phyloP scores from a whole-genome alignment of 2,113 vertebrate species.

The Athene noctua region DNA sequence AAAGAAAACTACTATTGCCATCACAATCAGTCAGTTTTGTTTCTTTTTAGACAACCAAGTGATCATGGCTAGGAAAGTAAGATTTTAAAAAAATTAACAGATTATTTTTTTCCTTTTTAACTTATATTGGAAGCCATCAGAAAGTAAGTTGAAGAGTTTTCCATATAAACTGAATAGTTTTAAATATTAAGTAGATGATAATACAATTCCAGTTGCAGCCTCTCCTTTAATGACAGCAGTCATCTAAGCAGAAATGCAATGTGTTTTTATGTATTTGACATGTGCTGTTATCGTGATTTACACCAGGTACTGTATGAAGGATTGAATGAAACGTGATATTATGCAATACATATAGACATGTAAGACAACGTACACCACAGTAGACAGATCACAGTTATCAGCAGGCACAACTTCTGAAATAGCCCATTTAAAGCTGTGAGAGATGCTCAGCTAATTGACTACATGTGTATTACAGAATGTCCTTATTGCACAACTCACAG shows the following conservation, averaged over 20 bases:
- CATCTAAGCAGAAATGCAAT: not conserved
- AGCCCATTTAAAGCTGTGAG: not conserved
- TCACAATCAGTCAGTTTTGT: not conserved
- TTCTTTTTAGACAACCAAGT: not conserved
- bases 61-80: not conserved
- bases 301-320: not conserved
- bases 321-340: not conserved
- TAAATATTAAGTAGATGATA: not conserved
- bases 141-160: not conserved
- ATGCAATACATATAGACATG: not conserved
- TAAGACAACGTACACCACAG: not conserved
- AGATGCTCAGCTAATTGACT: not conserved
- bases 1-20: not conserved
- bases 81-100: not conserved
- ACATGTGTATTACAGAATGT: not conserved
- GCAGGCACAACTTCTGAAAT: not conserved
- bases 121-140: not conserved
- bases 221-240: not conserved
- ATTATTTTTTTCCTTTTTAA: not conserved
- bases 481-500: not conserved
- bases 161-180: not conserved
- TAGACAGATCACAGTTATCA: not conserved
- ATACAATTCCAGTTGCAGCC: not conserved
- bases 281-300: not conserved
- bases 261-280: not conserved